Evolutionary conservation across 1,140 invertebrate species (phyloP), one percentile per base, ranked within the genome.

Genomic region (Ceratina australensis): DNA sequence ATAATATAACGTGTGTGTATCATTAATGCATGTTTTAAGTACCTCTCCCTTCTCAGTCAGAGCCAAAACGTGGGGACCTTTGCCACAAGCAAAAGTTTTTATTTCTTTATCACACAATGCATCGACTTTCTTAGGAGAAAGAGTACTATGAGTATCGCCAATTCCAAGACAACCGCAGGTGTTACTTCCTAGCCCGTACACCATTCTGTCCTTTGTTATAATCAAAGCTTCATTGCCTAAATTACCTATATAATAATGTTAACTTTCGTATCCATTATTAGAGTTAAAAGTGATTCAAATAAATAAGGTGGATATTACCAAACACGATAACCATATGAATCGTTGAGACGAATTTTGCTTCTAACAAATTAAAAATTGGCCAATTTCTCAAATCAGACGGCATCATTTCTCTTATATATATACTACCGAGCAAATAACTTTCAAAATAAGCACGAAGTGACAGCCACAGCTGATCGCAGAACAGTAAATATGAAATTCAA

Each of bases 161-260:
- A 89, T 18, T 94, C 95, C 52, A 94, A 91, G 79, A 93, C 91
- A 33, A 93, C 93, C 93, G 26, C 60, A 87, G 60, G 92, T 92
- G 80, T 95, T 95, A 16, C 92, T 93, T 56, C 95, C 95, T 57
- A 95, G 81, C 12, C 93, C 93, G 89, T 93, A 95, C 0, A 95
- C 94, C 80, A 93, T 94, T 87, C 94, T 93, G 81, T 93, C 92
- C 78, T 94, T 93, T 18, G 93, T 95, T 20, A 95, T 93, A 64
- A 95, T 92, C 56, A 95, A 89, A 28, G 95, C 94, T 90, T 95
- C 94, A 89, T 95, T 95, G n/a, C 94, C 95, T 42, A 94, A 90
- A 77, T 92, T 91, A 20, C 93, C 93, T 93, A 2, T 52, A 28
- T n/a, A 26, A 47, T 50, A 18, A 50, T 8, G 33, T 42, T 42